These are phyloP conservation scores for Progne subis DNA, from an alignment of 2,113 vertebrate genomes.

Conservation along the genomic window DNA sequence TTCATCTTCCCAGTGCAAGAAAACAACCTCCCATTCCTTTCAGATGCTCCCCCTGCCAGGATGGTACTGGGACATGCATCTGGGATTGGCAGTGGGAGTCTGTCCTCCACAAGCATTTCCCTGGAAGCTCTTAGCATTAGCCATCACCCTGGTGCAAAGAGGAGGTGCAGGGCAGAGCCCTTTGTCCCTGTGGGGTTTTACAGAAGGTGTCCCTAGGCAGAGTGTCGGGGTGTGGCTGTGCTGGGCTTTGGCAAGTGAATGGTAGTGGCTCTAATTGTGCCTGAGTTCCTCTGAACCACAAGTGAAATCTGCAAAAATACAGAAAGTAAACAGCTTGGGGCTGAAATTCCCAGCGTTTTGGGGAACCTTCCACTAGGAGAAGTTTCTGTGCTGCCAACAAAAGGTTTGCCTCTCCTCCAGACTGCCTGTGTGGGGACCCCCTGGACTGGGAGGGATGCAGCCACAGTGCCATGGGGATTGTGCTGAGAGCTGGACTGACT, in stretches of 20 bases:
- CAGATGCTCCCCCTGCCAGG: not conserved
- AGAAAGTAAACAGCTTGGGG: not conserved
- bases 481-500: not conserved
- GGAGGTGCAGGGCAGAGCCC: not conserved
- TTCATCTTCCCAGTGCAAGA: not conserved
- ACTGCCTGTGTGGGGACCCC: not conserved
- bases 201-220: not conserved
- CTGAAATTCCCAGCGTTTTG: not conserved
- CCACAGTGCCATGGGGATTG: not conserved
- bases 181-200: not conserved
- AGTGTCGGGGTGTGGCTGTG: fast-evolving
- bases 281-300: slow-evolving; percentile 18
- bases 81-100: not conserved
- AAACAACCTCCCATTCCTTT: not conserved
- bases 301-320: slow-evolving; percentile 37
- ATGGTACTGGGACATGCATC: not conserved
- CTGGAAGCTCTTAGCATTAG: not conserved
- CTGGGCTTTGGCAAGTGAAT: not conserved
- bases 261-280: not conserved
- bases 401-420: not conserved
- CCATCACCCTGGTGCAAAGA: not conserved
- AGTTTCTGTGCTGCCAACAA: not conserved
- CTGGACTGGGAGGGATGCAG: not conserved
- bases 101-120: not conserved
- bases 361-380: not conserved